These are phyloP conservation scores for Maniola jurtina DNA, from an alignment of 1,140 invertebrate species.

Conservation along the genomic window DNA sequence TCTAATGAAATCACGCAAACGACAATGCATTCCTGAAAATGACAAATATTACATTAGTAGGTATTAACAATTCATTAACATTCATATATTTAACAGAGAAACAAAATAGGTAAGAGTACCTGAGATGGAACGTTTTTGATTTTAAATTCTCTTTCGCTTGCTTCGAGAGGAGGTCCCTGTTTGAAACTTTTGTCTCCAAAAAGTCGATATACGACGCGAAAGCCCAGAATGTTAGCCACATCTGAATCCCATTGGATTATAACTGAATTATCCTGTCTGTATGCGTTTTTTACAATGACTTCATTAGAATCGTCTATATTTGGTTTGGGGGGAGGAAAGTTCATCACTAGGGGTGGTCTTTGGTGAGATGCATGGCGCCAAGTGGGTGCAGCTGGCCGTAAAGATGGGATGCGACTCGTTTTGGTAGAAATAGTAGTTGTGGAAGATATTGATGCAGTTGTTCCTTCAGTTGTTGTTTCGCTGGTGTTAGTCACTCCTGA, in stretches of 20 bases:
- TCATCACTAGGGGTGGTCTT: slow-evolving; percentile 85
- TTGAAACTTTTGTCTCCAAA: slow-evolving; percentile 95
- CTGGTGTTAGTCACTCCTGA: slow-evolving; percentile 56
- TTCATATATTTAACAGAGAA: too few species aligned
- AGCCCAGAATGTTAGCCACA: slow-evolving; percentile 90
- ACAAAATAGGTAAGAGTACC: slow-evolving; percentile 67
- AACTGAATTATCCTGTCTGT: slow-evolving; percentile 91
- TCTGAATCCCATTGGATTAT: slow-evolving; percentile 95
- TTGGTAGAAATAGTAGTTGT: slow-evolving; percentile 51
- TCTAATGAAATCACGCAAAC: slow-evolving; percentile 95
- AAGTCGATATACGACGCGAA: slow-evolving; percentile 92
- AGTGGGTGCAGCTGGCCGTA: slow-evolving; percentile 59
- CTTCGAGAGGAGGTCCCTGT: slow-evolving; percentile 91
- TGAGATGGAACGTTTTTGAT: slow-evolving; percentile 94
- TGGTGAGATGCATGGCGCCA: slow-evolving; percentile 77
- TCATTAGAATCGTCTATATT: slow-evolving; percentile 84
- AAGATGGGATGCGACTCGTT: slow-evolving; percentile 49
- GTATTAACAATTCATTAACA: too few species aligned
- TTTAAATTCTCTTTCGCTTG: slow-evolving; percentile 93
- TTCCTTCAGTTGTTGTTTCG: slow-evolving; percentile 31
- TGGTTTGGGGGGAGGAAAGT: slow-evolving; percentile 82
- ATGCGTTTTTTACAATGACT: slow-evolving; percentile 91
- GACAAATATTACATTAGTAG: not conserved
- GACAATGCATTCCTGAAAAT: slow-evolving; percentile 90
- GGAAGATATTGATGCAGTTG: slow-evolving; percentile 43